Base-by-base conservation (phyloP, 1,140 invertebrate species). In the Varroa destructor region DNA sequence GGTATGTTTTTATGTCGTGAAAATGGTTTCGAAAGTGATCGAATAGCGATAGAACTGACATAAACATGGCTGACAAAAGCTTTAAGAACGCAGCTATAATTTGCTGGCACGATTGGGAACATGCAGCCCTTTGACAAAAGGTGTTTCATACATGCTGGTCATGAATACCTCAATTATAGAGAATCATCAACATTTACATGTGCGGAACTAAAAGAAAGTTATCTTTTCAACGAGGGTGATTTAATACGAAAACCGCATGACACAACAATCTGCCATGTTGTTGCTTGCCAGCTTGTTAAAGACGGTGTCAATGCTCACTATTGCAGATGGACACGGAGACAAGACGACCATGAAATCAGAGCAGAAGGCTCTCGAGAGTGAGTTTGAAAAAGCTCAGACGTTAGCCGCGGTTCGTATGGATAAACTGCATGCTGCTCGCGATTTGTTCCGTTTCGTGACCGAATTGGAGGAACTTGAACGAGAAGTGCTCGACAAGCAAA, bases 381-480 rank as follows among this genome's bases (percentile, higher is more conserved):
- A 86, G 37, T 88, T 87, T 74, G 83, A 86, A 46, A 84, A 86
- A 81, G 76, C 75, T 37, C 42, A 71, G 42, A 61, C 87, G 56
- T 82, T 88, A 56, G 88, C 87, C 55, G 87, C 88, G 73, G 86
- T 87, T 72, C 84, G 93, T 25, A 86, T 91, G 72, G 85, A 85
- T 0, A 84, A 88, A 6, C 81, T 99, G 10, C 90, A 96, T 78
- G 90, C 95, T 74, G 91, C 92, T 0, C 84, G 91, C 74, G 90
- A 91, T 77, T 92, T 93, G 76, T 96, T 90, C 79, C 92, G 96
- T 78, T 97, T 98, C 80, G 82, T 97, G 71, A 92, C 84, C 72
- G 91, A 95, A 79, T 88, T 92, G 75, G 91, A 91, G 74, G 90
- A 93, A 75, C 92, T 95, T 80, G 91, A 92, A 81, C 88, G 89